These are phyloP conservation scores for Pogonophryne albipinna DNA, from an alignment of 2,797 vertebrate species.

Conservation along the genomic window DNA sequence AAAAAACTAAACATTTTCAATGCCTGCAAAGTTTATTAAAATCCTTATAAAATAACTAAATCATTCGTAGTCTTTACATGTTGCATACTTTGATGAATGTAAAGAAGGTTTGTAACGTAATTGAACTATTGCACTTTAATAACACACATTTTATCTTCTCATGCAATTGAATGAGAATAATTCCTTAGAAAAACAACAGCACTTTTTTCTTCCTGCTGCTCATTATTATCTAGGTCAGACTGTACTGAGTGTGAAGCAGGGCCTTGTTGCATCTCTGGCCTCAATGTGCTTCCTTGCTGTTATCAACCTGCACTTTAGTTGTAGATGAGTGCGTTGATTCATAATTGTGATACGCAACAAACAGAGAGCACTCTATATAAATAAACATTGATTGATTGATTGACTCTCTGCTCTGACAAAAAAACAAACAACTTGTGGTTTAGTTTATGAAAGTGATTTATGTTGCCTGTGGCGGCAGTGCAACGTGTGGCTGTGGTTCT, in stretches of 20 bases:
- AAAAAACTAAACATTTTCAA: too few relatives aligned
- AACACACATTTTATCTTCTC: too few relatives aligned
- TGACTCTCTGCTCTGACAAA: not conserved
- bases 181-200: not conserved
- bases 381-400: too few relatives aligned
- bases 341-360: not conserved
- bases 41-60: not conserved
- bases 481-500: slow-evolving; percentile 41
- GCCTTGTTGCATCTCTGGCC: not conserved
- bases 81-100: not conserved
- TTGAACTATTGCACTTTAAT: too few relatives aligned
- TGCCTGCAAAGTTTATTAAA: too few relatives aligned
- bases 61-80: not conserved
- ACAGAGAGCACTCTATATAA: not conserved
- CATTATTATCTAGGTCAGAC: not conserved
- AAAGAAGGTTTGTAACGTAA: not conserved
- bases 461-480: not conserved
- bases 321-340: not conserved
- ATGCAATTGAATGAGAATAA: not conserved
- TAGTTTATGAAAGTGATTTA: slow-evolving; percentile 13
- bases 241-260: not conserved
- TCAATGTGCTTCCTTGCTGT: not conserved
- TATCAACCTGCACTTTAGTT: too few relatives aligned
- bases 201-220: not conserved
- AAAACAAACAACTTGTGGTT: too few relatives aligned